Evolutionary conservation across 2,113 vertebrate species (phyloP).

Genomic region (Sapayoa aenigma): DNA sequence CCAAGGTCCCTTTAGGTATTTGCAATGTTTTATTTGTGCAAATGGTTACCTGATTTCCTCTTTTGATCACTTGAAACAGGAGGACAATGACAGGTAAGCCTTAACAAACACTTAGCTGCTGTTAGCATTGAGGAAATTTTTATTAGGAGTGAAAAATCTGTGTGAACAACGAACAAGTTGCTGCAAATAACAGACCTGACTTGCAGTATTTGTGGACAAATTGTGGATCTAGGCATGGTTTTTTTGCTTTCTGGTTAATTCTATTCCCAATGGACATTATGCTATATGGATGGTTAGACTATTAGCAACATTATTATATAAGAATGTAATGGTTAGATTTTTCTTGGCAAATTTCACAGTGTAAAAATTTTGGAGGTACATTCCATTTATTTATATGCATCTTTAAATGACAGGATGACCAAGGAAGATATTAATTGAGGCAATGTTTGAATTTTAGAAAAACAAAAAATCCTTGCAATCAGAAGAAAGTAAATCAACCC

Average conservation of each 20-base stretch:
- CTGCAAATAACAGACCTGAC: background rate
- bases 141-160: background rate
- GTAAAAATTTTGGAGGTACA: background rate
- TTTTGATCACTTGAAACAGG: background rate
- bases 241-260: background rate
- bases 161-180: background rate
- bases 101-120: background rate
- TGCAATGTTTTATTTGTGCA: background rate
- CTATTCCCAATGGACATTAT: background rate
- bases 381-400: background rate
- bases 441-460: background rate
- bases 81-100: background rate
- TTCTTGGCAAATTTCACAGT: background rate
- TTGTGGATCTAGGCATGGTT: background rate
- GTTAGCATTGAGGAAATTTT: background rate
- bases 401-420: background rate
- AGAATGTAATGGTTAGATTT: background rate
- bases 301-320: background rate
- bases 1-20: background rate
- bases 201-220: background rate
- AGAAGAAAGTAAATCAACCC: background rate
- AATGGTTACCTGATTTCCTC: background rate
- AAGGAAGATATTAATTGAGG: background rate
- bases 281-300: background rate
- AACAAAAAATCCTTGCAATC: background rate